Evolutionary conservation across 1,140 invertebrate species (phyloP).

Genomic region (Wasmannia auropunctata): DNA sequence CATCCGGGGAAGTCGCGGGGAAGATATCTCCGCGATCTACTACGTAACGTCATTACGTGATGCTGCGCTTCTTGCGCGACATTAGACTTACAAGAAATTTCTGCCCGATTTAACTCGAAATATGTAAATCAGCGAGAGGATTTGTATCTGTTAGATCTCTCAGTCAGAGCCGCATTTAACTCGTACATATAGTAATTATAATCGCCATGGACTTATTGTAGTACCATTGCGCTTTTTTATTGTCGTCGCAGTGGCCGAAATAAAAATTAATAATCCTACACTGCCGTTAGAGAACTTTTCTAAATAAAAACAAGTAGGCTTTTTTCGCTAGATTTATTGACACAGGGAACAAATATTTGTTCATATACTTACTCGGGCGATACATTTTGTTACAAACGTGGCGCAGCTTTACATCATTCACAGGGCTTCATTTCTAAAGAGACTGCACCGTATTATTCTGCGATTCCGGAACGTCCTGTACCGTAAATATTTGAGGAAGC

Average conservation of each 20-base stretch:
- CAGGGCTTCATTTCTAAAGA: constrained; percentile 47
- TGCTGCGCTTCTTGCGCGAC: constrained; percentile 29
- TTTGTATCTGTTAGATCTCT: constrained; percentile 9
- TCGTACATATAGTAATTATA: not conserved
- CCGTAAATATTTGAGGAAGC: constrained; percentile 60
- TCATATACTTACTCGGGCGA: not conserved
- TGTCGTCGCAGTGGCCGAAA: not conserved
- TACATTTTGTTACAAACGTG: constrained; percentile 14
- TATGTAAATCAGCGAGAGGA: constrained; percentile 38
- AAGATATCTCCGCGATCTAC: constrained; percentile 50
- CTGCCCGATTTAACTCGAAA: constrained; percentile 28
- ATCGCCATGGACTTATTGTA: not conserved
- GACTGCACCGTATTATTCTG: constrained; percentile 53
- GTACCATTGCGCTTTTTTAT: not conserved
- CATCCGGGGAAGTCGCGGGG: constrained; percentile 25
- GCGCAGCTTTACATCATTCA: constrained; percentile 11
- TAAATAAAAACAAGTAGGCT: not conserved
- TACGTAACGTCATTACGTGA: constrained; percentile 45
- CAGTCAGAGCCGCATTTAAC: not conserved
- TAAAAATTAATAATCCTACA: not conserved
- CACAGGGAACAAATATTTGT: not conserved
- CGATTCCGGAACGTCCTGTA: constrained; percentile 55
- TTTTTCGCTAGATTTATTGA: not conserved
- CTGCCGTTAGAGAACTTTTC: not conserved
- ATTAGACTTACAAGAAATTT: constrained; percentile 17